A percentile compares a stretch with the other conserved stretches of the same genome.
phyloP scores from a whole-genome alignment of 2,888 invertebrate genomes.

The Sepiola atlantica region DNA sequence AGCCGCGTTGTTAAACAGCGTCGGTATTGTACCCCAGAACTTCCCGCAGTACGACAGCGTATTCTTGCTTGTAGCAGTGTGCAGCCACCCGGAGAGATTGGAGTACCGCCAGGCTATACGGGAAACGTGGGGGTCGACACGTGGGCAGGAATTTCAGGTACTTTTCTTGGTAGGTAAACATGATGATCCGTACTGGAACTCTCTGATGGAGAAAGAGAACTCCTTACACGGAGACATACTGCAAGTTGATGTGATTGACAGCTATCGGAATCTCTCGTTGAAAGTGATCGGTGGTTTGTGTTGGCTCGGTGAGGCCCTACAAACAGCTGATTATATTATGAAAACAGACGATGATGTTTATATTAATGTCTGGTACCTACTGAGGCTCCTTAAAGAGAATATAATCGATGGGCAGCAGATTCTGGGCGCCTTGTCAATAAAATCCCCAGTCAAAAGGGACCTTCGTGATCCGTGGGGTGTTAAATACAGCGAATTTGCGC shows the following conservation, averaged over 20 bases:
- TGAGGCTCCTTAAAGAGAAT: constrained; percentile 50
- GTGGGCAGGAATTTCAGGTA: constrained; percentile 48
- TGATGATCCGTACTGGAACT: constrained; percentile 51
- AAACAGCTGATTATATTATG: constrained; percentile 53
- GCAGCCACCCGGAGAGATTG: constrained; percentile 53
- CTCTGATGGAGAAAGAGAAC: constrained; percentile 52
- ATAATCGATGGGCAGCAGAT: constrained; percentile 50
- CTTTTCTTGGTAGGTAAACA: constrained; percentile 53
- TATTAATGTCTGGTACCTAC: constrained; percentile 54
- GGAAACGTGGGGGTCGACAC: constrained; percentile 53
- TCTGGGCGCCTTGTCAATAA: constrained; percentile 54
- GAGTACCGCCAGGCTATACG: constrained; percentile 54
- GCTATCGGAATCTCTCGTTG: constrained; percentile 54
- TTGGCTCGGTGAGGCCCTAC: constrained; percentile 51
- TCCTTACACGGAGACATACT: constrained; percentile 55
- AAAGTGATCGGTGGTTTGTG: constrained; percentile 55
- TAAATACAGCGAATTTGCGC: constrained; percentile 51
- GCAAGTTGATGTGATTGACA: constrained; percentile 53
- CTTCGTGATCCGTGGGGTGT: constrained; percentile 56
- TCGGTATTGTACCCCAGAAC: constrained; percentile 14
- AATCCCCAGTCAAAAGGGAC: constrained; percentile 54
- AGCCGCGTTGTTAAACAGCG: neutral
- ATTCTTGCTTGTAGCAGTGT: constrained; percentile 52
- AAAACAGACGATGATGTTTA: constrained; percentile 60
- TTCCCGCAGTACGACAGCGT: constrained; percentile 33